Evolutionary conservation across 2,113 vertebrate species (phyloP), one percentile per base, ranked within the genome.

Genomic region (Salvelinus sp.): DNA sequence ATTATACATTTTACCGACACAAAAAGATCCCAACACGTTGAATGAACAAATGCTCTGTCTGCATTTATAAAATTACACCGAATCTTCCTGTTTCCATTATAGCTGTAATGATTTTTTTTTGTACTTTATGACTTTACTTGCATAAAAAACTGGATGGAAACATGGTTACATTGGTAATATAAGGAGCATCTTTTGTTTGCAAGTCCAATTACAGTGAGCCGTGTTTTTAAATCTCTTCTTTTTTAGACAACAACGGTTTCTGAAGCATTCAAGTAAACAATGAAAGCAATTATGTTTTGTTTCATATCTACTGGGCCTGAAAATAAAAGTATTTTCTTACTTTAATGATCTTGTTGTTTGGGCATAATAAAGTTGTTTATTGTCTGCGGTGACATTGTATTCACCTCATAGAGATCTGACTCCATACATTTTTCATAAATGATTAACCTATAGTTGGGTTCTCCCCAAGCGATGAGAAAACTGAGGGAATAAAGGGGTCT

Each of bases 361-460:
- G 70, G 62, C 76, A 82, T 80, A 82, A 80, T 65, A 73, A 63
- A 80, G 69, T 75, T 76, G 70, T 84, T 84, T 82, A 78, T 86
- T 82, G 79, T 87, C 67, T 67, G 74, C 64, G 14, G 58, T 80
- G 83, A 69, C 76, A 79, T 63, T 75, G 30, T 69, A 75, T 73
- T 73, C 70, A 70, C 73, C 86, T 80, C 77, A 3, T 10, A 78
- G 79, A 73, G 79, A 77, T 54, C 16, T 25, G 75, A n/a, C 71
- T 47, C 27, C 71, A 77, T 81, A 50, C n/a, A 73, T 77, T 75
- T 75, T 81, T 78, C 58, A 68, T 72, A 79, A 84, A 77, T 72
- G 73, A 79, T 63, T 62, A 84, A 66, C 71, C 28, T 76, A 44
- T 73, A 69, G 70, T 50, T 47, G 69, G 72, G 38, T 9, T 77